phyloP scores from a whole-genome alignment of 2,113 vertebrate species.

The Phrynocephalus versicolor region DNA sequence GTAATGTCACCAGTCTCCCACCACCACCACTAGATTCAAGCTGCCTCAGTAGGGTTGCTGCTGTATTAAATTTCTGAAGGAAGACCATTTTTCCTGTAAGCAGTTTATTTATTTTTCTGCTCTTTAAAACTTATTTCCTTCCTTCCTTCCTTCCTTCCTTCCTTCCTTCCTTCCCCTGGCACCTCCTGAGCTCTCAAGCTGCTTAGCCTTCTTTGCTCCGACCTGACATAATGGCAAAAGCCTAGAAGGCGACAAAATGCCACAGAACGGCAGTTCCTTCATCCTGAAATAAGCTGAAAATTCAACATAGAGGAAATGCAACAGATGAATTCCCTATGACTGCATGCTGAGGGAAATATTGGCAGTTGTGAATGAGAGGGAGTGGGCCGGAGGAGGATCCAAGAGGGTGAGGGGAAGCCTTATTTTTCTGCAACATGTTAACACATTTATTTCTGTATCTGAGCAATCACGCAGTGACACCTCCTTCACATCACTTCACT shows the following conservation, averaged over 20 bases:
- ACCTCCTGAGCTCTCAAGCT: not conserved
- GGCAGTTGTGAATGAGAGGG: not conserved
- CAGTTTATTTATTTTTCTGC: no score
- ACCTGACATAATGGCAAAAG: not conserved
- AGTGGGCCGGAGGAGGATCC: not conserved
- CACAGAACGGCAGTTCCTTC: not conserved
- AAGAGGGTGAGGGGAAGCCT: constrained; percentile 15
- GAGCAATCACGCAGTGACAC: constrained; percentile 26
- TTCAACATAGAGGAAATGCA: not conserved
- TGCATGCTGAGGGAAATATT: not conserved
- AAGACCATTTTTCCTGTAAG: no score
- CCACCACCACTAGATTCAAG: no score
- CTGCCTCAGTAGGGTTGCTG: no score
- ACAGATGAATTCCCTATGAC: not conserved
- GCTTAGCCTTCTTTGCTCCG: not conserved
- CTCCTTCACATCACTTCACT: constrained; percentile 33
- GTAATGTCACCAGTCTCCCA: no score
- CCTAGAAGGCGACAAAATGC: not conserved
- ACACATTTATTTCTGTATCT: constrained; percentile 29
- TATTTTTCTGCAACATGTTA: constrained; percentile 4
- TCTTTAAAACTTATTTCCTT: not conserved
- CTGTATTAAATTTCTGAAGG: no score
- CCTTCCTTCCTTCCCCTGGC: not conserved
- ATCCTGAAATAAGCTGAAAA: not conserved
- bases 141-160: not conserved